These are phyloP conservation scores for Mustela lutreola DNA, from an alignment of 2,113 vertebrate genomes.

Conservation along the genomic window DNA sequence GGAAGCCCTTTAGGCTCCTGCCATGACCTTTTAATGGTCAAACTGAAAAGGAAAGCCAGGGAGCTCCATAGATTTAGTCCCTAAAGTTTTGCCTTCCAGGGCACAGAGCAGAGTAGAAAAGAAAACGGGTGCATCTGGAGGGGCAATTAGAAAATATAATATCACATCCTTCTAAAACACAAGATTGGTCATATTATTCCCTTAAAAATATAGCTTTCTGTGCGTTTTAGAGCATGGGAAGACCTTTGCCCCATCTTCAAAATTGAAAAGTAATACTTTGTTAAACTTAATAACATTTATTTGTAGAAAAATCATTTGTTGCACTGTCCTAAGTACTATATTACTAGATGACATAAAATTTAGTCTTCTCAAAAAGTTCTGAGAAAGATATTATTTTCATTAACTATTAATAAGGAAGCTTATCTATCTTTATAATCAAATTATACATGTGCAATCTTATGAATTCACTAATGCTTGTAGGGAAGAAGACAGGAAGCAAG, in stretches of 20 bases:
- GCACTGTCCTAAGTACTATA: background rate
- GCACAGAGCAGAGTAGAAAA: background rate
- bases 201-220: background rate
- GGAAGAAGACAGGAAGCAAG: conserved; percentile 18
- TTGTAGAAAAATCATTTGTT: conserved; percentile 16
- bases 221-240: background rate
- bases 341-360: background rate
- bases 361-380: background rate
- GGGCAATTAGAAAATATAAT: background rate
- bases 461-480: background rate
- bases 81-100: background rate
- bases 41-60: background rate
- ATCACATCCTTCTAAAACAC: background rate
- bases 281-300: background rate
- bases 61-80: background rate
- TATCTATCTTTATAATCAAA: background rate
- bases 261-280: background rate
- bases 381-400: conserved; percentile 11
- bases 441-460: background rate
- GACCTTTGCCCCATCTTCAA: background rate
- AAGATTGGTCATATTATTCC: background rate
- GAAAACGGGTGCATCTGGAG: background rate
- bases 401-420: background rate
- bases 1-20: background rate
- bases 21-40: background rate